Evolutionary conservation across 2,888 invertebrate genomes (phyloP), one percentile per base, ranked within the genome.

Genomic region (Lagria hirta): DNA sequence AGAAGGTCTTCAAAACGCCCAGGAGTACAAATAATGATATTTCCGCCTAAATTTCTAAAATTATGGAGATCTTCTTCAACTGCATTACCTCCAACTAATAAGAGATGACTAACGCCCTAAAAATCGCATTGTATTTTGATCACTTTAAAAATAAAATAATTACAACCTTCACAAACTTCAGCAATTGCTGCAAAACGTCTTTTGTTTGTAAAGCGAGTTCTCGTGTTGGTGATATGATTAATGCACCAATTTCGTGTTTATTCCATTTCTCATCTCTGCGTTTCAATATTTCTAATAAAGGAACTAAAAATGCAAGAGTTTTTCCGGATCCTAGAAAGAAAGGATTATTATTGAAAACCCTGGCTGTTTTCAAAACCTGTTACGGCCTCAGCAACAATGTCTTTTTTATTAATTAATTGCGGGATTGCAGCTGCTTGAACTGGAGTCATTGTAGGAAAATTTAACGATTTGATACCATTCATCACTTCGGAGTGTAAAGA

Each of bases 381-480:
- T 0, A 98, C 93, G 2, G 99, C 98, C 73, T 99, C 97, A 0
- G 91, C 98, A 1, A 93, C 95, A 7, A 99, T 95, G 78, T 99
- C 99, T 72, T 96, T 97, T 58, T 90, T 88, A 4, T 82, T 81
- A 35, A 97, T 69, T 34, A 99, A 75, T 36, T 94, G 75, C 0
- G 95, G 95, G 61, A 96, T 95, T 37, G 89, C 85, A 0, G 92
- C 90, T 3, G 89, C 86, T 79, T 94, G 78, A 1, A 81, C 79
- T 5, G 82, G 81, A 13, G 82, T 83, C 76, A 81, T 79, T 7
- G 66, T 65, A 10, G 66, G 59, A 64, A 81, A 83, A 49, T 76
- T 73, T 3, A 81, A 66, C 16, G 74, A 66, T 10, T 72, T 58
- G 8, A 82, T 69, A 3, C 75, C 77, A 52, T 68, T 61, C 44